Base-by-base conservation (phyloP, 1,140 invertebrate species). In the Drosophila carrolli region DNA sequence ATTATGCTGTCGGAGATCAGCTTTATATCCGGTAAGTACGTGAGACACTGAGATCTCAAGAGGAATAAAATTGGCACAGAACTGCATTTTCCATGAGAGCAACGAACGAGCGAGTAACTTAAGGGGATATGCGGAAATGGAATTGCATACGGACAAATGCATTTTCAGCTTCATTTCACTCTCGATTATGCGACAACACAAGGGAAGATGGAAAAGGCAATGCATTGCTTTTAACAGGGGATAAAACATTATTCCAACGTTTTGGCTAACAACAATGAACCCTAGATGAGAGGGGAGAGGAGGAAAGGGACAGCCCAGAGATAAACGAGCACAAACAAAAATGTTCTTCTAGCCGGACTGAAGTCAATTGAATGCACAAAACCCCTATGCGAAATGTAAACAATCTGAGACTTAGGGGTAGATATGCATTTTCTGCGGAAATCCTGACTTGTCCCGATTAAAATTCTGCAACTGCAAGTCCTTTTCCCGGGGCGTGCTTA, bases 1-100 rank as follows among this genome's bases (percentile, higher is more conserved):
- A 96, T 98, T 78, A 95, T 98, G 93, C 94, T 98, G 75, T 97
- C 97, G 83, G 97, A 98, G 93, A 95, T 98, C 55, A 95, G 95
- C 71, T 97, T 97, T 91, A 94, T 96, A 88, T 96, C 96, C 71
- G 95, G 96, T 96, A 93, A 95, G 93, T 51, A 75, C 58, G 68
- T 60, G 60, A 48, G 32, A 23, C n/a, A 41, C 9, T n/a, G 32
- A 23, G 7, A 57, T 16, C 51, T 4, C 40, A 32, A 57, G 47
- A 51, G 46, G 47, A 65, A 47, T 44, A 51, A 66, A 81, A 76
- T 76, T 83, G 84, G 60, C 55, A 61, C 50, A 67, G 82, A 84
- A 85, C 77, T 79, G 75, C 72, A 83, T 76, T 83, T 79, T 66
- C 55, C 72, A 61, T 74, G 35, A 56, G 27, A 75, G 19, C 29